Base-by-base conservation (phyloP, 2,797 vertebrate species). In the Alauda arvensis region DNA sequence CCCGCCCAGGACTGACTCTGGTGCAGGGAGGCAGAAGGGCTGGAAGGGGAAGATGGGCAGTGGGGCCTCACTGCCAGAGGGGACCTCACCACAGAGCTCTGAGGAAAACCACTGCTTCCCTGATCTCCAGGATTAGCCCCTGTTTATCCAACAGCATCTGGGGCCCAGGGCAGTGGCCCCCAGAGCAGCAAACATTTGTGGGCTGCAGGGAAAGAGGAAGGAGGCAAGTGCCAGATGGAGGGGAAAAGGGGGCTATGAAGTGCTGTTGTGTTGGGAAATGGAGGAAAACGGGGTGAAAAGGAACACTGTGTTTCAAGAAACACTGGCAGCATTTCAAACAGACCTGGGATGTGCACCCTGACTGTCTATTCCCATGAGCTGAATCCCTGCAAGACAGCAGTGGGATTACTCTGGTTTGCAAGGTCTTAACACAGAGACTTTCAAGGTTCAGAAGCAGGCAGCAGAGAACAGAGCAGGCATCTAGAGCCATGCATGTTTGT, bases 121-220 rank as follows among this genome's bases (percentile, higher is more conserved):
- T 18, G 7, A 40, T 20, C 72, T 75, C 60, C 8, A 4, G 83
- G 57, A 88, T 94, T 48, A 85, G 80, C 53, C 5, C 3, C 34
- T 69, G 45, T 63, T 78, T 39, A 68, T 78, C 77, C 86, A 70
- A 55, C 42, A 76, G 53, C 16, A 17, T 19, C 29, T 0, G 1
- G 24, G 75, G 56, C 67, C 55, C 51, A 15, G 45, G 51, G 61
- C 75, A 63, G 75, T 1, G 0, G 45, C 88, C 39, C 45, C 59
- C 34, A 70, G 34, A 37, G 39, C 10, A 0, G 67, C 49, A 66
- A 92, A 56, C 68, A 29, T 14, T 59, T 86, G 75, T 65, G 90
- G 87, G 74, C 33, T 92, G 53, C 57, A 55, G 60, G 34, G 51
- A 87, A 93, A 90, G 68, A 74, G 71, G 85, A 92, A 77, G 80